Base-by-base conservation (phyloP, 2,888 invertebrate species). In the Tipula confusa region DNA sequence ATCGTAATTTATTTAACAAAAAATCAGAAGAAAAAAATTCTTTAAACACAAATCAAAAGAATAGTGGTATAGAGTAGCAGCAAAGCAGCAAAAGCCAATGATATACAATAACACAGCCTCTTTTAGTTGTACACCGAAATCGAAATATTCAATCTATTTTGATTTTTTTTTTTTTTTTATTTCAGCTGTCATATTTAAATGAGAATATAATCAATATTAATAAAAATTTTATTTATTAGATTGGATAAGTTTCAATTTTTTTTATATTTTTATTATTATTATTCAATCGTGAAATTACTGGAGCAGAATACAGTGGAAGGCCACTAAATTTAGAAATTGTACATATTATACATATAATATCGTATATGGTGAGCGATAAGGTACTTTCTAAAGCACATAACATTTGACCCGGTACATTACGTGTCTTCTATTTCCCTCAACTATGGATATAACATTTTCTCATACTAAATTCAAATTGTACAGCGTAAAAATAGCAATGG, bases 131-230 rank as follows among this genome's bases (percentile, higher is more conserved):
- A 64, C 24, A 24, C 24, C 64, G 24, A 64, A 64, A 64, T 64
- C 64, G 24, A 64, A 64, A 18, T 43, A 64, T 64, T 24, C 64
- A 64, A 64, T 64, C 64, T 64, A 64, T 64, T 18, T 64, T 24
- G 24, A 64, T 64, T 64, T 64, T 48, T 2, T 64, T 64, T 18
- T 48, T 64, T 38, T 5, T 38, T 18, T 18, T 11, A 64, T 18
- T 24, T 64, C 24, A 64, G 64, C 64, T 64, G 64, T 64, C 64
- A 64, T 24, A 64, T 64, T 64, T 64, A 64, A 64, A 64, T 64
- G 64, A 64, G 64, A 64, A 64, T 64, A 64, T 64, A 64, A 64
- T 64, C 64, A 64, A 64, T 64, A 64, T 24, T 24, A 64, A 64
- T 64, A 43, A 43, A 43, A 43, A 43, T 43, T 43, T n/a, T 43